Base-by-base conservation (phyloP, 2,888 invertebrate species). In the Hyposoter didymator region DNA sequence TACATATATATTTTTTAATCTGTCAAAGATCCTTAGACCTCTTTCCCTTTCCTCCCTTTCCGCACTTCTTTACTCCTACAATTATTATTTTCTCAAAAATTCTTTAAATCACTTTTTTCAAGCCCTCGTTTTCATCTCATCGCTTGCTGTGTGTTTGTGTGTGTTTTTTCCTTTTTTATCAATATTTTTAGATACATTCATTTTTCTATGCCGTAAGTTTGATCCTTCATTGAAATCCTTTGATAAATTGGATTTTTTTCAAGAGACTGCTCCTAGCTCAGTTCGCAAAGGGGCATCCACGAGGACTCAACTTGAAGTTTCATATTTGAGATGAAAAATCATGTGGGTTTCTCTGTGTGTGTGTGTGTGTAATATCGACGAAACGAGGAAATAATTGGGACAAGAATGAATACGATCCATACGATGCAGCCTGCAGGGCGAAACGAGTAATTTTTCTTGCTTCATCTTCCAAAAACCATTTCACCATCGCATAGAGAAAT, bases 1-100 rank as follows among this genome's bases (percentile, higher is more conserved):
- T 76, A 78, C 81, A 76, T 85, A 78, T 82, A 83, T 85, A 73
- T 43, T 47, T 64, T 66, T 72, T 47, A 78, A 35, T 85, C 67
- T 55, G 67, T 72, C 52, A 55, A 45, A 28, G 49, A 72, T 62
- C 14, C 55, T 35, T 67, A 52, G 39, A 47, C 32, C 74, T 67
- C 78, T 79, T 80, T 59, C 70, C 72, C 32, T 81, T 19, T 69
- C 74, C 52, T 67, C 49, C 49, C 19, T 59, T 59, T 14, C 4
- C 22, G 17, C 45, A 22, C 43, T 66, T 55, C 10, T 55, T 64
- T 35, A 72, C 80, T 22, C 64, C 52, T 78, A 67, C 43, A 28
- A 28, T n/a, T 45, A 47, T 66, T 76, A 78, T 75, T 14, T 59
- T 5, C 28, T 59, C 28, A 22, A 14, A 59, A 59, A 28, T 28